Evolutionary conservation across 1,140 invertebrate genomes (phyloP).

Genomic region (Scaptomyza pallida): DNA sequence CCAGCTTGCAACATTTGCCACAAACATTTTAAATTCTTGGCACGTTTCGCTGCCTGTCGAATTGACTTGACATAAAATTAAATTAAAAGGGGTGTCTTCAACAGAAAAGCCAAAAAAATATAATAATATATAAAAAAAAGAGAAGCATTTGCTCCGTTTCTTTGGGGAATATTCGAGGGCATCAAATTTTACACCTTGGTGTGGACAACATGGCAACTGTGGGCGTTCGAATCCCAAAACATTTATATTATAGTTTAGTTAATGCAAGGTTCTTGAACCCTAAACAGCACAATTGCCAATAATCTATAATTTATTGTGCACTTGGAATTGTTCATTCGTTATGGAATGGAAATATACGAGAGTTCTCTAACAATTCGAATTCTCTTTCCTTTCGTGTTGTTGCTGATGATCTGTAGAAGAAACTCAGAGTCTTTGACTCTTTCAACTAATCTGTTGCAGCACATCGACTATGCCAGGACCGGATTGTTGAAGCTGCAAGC

Average conservation of each 20-base stretch:
- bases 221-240: neutral
- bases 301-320: conserved; percentile 1
- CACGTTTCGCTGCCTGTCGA: conserved; percentile 64
- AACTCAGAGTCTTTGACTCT: neutral
- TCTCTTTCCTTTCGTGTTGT: neutral
- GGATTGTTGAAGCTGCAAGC: neutral
- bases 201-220: neutral
- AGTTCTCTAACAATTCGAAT: neutral
- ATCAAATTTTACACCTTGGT: neutral
- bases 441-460: neutral
- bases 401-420: neutral
- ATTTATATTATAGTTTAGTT: neutral
- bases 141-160: conserved; percentile 14
- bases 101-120: conserved; percentile 14
- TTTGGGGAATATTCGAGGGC: conserved; percentile 11
- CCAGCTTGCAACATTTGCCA: conserved; percentile 3
- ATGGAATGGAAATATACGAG: neutral
- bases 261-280: neutral
- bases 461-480: conserved; percentile 1
- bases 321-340: neutral
- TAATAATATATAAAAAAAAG: neutral
- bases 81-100: conserved; percentile 42
- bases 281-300: neutral
- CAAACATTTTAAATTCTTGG: conserved; percentile 73
- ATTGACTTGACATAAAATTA: conserved; percentile 72